Percentiles rank a stretch among this genome's conserved stretches.
Evolutionary conservation across 2,888 invertebrate species (phyloP).

Genomic region (Trissolcus brochymenae): DNA sequence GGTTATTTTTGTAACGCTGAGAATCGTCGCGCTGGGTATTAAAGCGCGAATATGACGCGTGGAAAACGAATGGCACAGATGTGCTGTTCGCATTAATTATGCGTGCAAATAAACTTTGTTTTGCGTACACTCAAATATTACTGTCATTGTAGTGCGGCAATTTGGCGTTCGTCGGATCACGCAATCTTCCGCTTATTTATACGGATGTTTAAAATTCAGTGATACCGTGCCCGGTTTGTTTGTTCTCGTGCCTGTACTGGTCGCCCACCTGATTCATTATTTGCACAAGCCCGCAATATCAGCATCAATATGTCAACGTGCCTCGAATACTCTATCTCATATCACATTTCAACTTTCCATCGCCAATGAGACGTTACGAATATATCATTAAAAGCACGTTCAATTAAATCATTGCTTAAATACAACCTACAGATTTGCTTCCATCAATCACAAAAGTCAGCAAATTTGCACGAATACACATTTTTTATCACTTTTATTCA

Average conservation of each 20-base stretch:
- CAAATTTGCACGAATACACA: too few species aligned
- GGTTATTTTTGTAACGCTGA: too few species aligned
- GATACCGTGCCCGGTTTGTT: slow-evolving; percentile 21
- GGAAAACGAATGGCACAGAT: too few species aligned
- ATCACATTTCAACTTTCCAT: too few species aligned
- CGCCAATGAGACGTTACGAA: too few species aligned
- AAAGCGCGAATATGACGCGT: too few species aligned
- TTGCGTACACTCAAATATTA: slow-evolving; percentile 30
- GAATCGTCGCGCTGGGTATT: too few species aligned
- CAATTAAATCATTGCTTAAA: too few species aligned
- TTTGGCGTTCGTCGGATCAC: slow-evolving; percentile 43
- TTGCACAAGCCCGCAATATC: background rate
- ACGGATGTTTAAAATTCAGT: slow-evolving; percentile 40
- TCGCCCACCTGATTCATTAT: slow-evolving; percentile 27
- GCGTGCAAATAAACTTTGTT: slow-evolving; percentile 30
- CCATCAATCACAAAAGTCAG: too few species aligned
- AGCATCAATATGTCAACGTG: slow-evolving; percentile 1
- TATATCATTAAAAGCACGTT: too few species aligned
- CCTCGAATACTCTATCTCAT: background rate
- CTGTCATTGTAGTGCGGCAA: slow-evolving; percentile 39
- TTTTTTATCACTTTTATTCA: too few species aligned
- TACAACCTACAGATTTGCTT: too few species aligned
- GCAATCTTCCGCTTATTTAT: slow-evolving; percentile 56
- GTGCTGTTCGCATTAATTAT: slow-evolving; percentile 25
- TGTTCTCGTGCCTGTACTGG: slow-evolving; percentile 10